A percentile compares a stretch with the other conserved stretches of the same genome.
These are phyloP conservation scores for Chionomys nivalis DNA, from an alignment of 2,113 vertebrate genomes.

Conservation along the genomic window DNA sequence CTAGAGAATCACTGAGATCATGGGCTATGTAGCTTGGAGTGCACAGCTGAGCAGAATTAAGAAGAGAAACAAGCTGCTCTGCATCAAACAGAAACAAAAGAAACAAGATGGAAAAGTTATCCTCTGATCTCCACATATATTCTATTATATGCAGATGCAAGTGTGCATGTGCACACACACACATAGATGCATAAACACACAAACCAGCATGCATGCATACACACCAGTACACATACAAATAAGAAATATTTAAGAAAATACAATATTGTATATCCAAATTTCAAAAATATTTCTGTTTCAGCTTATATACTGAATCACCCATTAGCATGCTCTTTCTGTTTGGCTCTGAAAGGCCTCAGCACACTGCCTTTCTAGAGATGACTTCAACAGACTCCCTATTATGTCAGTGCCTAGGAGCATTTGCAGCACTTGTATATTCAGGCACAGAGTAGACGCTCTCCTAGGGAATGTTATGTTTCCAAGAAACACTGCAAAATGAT, in stretches of 20 bases:
- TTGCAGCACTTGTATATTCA: neutral
- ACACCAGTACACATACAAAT: neutral
- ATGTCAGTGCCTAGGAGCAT: neutral
- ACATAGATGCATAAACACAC: neutral
- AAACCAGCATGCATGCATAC: neutral
- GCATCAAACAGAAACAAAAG: neutral
- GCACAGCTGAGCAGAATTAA: neutral
- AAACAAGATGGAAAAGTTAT: neutral
- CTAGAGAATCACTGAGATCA: neutral
- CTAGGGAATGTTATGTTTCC: constrained; percentile 49
- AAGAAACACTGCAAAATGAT: constrained; percentile 21
- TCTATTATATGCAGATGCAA: neutral
- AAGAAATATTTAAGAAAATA: neutral
- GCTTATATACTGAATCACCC: neutral
- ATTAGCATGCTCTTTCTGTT: neutral
- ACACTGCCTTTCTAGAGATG: neutral
- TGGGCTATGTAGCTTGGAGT: too few species aligned
- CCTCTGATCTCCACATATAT: neutral
- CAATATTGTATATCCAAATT: neutral
- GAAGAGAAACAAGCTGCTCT: neutral
- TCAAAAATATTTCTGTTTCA: neutral
- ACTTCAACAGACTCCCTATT: neutral
- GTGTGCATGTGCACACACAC: neutral
- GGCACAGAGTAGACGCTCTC: neutral
- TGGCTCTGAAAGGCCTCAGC: neutral